Conservation (phyloP, 2,888 invertebrate genomes). For the Aradus depressus region DNA sequence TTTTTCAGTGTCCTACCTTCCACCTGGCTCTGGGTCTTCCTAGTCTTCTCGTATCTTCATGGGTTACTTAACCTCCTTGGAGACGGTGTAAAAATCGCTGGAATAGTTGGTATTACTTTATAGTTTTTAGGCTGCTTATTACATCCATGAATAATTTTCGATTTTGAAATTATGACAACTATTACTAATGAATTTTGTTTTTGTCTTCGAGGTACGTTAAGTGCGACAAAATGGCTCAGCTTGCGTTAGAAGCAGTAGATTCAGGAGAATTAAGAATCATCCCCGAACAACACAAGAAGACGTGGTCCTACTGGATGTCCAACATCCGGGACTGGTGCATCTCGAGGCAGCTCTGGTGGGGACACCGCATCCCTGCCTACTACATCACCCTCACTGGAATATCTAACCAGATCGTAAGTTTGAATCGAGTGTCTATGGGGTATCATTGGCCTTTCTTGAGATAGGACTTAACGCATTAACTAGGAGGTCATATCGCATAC, state of each 20-base stretch:
- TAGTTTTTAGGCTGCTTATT: background rate
- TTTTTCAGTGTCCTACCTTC: background rate
- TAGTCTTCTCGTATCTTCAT: no score
- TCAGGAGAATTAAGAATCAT: constrained; percentile 74
- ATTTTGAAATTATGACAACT: no score
- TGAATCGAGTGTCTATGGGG: no score
- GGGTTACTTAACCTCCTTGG: no score
- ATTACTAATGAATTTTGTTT: background rate
- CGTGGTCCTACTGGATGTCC: constrained; percentile 94
- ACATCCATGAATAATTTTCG: no score
- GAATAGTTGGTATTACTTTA: background rate
- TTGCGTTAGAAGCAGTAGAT: constrained; percentile 68
- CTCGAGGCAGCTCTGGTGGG: constrained; percentile 98
- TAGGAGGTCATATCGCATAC: no score
- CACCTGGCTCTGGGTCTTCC: background rate
- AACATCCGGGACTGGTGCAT: constrained; percentile 98
- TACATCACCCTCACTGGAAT: constrained; percentile 49
- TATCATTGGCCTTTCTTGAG: no score
- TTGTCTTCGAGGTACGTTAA: constrained; percentile 57
- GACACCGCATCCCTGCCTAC: constrained; percentile 94
- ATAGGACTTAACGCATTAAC: no score
- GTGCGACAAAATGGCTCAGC: constrained; percentile 77
- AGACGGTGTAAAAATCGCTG: background rate
- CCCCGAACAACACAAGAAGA: constrained; percentile 82
- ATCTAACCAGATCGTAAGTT: constrained; percentile 18